Evolutionary conservation across 1,140 invertebrate species (phyloP), one percentile per base, ranked within the genome.

Genomic region (Spodoptera litura): DNA sequence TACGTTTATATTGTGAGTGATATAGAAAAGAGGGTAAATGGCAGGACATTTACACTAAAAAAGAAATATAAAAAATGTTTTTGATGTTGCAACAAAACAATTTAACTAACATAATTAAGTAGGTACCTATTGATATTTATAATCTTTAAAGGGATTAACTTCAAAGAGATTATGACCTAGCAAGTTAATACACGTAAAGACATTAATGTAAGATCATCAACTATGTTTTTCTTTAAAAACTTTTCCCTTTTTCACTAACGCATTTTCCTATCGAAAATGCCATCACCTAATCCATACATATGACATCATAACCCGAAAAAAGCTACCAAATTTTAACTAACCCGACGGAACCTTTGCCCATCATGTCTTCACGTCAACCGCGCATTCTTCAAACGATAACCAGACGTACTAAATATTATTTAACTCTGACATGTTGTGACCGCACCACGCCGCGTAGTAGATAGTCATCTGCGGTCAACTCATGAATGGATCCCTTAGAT

Each of bases 401-500:
- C 59, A 35, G 59, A 44, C 38, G 38, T 44, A 35, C 59, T 27
- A 73, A 15, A 52, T 75, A 75, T 75, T 51, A 31, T 64, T 62
- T 75, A 53, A 44, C 31, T 72, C 27, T 72, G 52, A 35, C 68
- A 72, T 44, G 58, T 72, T 58, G 70, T 72, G 70, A 53, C 70
- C 70, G 53, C 70, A 72, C n/a, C 53, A 27, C 27, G 12, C 31
- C 55, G 72, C 35, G 72, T 51, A 13, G 27, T 4, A n/a, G 73
- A 75, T 75, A 55, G 10, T 35, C 25, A 75, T 75, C 73, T 75
- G 73, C 13, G 73, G 73, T 75, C 44, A 53, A 52, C 59, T 62
- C 15, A 75, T 75, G 73, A 75, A 75, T 75, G 73, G 20, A 62
- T 25, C 27, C 71, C 51, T 52, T 64, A 52, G 73, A 75, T 75